Base-by-base conservation (phyloP, 2,797 vertebrate genomes). In the Limosa lapponica region DNA sequence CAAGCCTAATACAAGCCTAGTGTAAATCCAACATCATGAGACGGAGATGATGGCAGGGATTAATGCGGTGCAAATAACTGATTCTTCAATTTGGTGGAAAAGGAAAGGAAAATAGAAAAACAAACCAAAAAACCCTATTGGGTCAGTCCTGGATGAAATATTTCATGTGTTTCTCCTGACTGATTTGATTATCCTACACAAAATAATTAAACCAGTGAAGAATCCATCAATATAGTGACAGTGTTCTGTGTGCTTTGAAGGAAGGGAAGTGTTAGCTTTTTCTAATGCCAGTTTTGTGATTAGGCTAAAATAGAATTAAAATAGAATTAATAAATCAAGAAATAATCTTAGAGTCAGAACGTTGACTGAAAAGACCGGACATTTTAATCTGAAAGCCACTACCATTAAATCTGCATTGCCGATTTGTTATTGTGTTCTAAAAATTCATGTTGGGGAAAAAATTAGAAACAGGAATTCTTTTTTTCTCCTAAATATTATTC, bases 121-220 rank as follows among this genome's bases (percentile, higher is more conserved):
- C 9, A 12, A 23, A 34, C 1, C 1, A 17, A 34, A 34, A 37
- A 5, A 1, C 5, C 2, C 14, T 37, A 3, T n/a, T 61, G 2
- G 6, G 17, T 81, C 48, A 55, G 28, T 78, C 7, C 16, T 0
- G 1, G 18, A 39, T 36, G 14, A 39, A 77, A 32, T 67, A 54
- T 23, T 90, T 57, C 5, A 49, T n/a, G 3, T 32, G 4, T 66
- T 83, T 67, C 13, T 77, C 12, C 25, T 39, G 14, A 34, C 11
- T 32, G 43, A 39, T 82, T 93, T 30, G 54, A n/a, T 39, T 73
- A 65, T 39, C 12, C 20, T n/a, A 10, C 32, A 51, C 2, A 6
- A 39, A 23, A 52, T 22, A 58, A 79, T 59, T 73, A 73, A 92
- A 77, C 1, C 8, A 64, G 39, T 1, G 9, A 74, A 82, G n/a